Evolutionary conservation across 2,113 vertebrate species (phyloP).

Genomic region (Pseudonaja textilis): DNA sequence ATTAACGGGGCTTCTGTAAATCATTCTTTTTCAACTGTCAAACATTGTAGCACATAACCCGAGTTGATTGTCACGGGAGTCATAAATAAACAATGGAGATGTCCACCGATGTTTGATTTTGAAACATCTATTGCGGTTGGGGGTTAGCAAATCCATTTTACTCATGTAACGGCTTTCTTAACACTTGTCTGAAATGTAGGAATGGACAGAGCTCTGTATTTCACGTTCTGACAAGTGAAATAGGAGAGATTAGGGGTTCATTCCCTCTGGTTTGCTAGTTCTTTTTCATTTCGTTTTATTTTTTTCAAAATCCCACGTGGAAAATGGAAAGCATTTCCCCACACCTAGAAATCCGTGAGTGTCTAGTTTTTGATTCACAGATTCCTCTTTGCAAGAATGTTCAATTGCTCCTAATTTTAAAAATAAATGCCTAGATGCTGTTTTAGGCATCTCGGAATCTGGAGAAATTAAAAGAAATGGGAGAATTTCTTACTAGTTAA

Average conservation of each 20-base stretch:
- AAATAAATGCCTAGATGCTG: too few species aligned
- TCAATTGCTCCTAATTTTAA: not conserved
- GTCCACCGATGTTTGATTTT: conserved; percentile 46
- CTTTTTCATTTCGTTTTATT: not conserved
- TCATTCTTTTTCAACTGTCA: conserved; percentile 64
- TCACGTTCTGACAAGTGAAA: not conserved
- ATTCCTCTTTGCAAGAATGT: not conserved
- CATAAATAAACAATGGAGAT: conserved; percentile 61
- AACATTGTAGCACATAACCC: conserved; percentile 44
- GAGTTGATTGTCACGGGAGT: conserved; percentile 55
- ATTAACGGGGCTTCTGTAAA: conserved; percentile 58
- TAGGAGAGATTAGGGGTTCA: not conserved
- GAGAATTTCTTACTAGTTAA: too few species aligned
- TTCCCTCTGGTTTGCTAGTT: not conserved
- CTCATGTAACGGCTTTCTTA: conserved; percentile 33
- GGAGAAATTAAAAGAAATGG: too few species aligned
- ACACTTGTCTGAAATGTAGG: not conserved
- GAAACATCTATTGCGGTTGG: conserved; percentile 21
- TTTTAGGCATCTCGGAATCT: too few species aligned
- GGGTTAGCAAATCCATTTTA: conserved; percentile 33
- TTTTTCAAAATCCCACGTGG: not conserved
- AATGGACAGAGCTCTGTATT: not conserved
- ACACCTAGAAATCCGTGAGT: not conserved
- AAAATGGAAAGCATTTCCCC: not conserved
- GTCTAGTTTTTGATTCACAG: not conserved